These are phyloP conservation scores for Empidonax traillii DNA, from an alignment of 2,113 vertebrate genomes.

Conservation along the genomic window DNA sequence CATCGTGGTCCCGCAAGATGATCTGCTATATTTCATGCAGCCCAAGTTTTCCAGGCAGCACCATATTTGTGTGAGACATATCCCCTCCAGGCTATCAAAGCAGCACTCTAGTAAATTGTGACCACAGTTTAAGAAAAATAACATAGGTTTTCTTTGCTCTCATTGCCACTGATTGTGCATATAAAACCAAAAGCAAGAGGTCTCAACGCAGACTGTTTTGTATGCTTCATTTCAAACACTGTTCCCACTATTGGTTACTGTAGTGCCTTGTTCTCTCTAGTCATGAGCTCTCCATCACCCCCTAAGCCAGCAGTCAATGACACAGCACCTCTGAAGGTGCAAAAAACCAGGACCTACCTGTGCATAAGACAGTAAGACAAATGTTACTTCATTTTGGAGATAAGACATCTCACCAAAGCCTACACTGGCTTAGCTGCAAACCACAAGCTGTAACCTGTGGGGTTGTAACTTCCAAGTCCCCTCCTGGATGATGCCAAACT, in stretches of 20 bases:
- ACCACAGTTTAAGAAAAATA: background rate
- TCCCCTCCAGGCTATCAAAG: background rate
- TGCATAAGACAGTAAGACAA: background rate
- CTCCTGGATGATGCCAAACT: background rate
- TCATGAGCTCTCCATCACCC: background rate
- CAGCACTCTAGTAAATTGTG: background rate
- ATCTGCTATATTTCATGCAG: background rate
- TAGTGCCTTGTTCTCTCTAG: background rate
- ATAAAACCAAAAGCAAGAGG: background rate
- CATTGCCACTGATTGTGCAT: background rate
- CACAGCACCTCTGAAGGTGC: background rate
- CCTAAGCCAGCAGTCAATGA: background rate
- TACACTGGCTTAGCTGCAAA: background rate
- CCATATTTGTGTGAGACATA: background rate
- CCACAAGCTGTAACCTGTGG: background rate
- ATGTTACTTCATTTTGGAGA: background rate
- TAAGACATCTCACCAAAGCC: background rate
- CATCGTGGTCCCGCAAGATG: background rate
- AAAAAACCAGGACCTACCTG: background rate
- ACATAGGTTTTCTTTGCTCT: background rate
- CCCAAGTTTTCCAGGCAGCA: background rate
- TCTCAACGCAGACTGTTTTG: background rate
- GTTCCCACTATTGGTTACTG: background rate
- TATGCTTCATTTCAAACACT: background rate
- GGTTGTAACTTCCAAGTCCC: background rate